Conservation (phyloP, 2,797 vertebrate species). For the Columba guinea region DNA sequence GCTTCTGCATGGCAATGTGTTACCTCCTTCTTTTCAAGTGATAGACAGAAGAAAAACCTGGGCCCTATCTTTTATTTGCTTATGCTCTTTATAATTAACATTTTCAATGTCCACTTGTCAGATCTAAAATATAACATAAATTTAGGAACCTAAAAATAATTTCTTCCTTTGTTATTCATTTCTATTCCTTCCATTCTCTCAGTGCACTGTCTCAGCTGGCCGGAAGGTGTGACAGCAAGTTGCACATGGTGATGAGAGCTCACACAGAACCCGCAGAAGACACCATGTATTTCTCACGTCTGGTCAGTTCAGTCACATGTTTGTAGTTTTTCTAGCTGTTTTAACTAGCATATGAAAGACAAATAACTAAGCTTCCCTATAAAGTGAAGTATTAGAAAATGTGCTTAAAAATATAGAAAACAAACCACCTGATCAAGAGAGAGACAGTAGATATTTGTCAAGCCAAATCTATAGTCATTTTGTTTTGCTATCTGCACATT, state of each 20-base stretch:
- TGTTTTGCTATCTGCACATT: neutral
- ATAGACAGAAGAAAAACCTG: neutral
- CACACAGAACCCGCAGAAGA: neutral
- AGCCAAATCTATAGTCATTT: neutral
- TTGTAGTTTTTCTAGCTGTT: neutral
- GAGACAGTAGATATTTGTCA: neutral
- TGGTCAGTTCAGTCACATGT: neutral
- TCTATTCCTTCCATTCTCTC: neutral
- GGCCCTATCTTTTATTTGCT: neutral
- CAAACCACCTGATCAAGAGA: neutral
- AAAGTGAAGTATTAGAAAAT: neutral
- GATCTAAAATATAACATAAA: neutral
- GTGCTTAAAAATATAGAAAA: neutral
- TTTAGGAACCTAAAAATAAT: neutral
- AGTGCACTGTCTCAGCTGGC: too few species aligned
- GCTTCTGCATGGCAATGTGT: neutral
- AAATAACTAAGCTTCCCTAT: neutral
- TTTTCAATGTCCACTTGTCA: slow-evolving; percentile 22
- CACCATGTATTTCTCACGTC: neutral
- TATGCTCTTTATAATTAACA: neutral
- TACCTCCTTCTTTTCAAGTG: neutral
- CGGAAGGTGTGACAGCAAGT: neutral
- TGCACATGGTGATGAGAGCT: neutral
- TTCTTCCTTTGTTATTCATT: neutral
- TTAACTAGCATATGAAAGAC: neutral